These are phyloP conservation scores for Aphelenchoides besseyi DNA, from an alignment of 1,140 invertebrate species.

Conservation along the genomic window DNA sequence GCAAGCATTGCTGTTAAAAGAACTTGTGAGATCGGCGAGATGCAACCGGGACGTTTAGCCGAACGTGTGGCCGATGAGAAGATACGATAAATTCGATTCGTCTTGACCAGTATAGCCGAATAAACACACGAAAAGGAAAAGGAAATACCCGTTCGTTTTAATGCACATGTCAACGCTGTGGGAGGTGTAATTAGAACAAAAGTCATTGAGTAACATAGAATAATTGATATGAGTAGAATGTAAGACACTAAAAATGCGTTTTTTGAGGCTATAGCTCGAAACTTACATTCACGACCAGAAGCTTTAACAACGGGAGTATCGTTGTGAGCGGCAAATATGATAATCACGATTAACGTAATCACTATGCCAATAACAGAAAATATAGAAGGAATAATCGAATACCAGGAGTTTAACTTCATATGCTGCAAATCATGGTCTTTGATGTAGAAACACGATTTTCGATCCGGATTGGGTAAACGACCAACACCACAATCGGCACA, in stretches of 20 bases:
- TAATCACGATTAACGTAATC: conserved; percentile 66
- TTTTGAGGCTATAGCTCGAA: too few relatives aligned
- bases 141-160: conserved; percentile 71
- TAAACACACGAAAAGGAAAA: conserved; percentile 74
- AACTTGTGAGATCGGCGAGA: conserved; percentile 75
- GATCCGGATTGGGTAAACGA: conserved; percentile 64
- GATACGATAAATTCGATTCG: conserved; percentile 74
- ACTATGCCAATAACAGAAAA: conserved; percentile 68
- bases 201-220: conserved; percentile 69
- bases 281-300: conserved; percentile 76
- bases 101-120: conserved; percentile 74
- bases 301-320: conserved; percentile 78
- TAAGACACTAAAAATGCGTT: too few relatives aligned
- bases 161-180: conserved; percentile 68
- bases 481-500: conserved; percentile 69
- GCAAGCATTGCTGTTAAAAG: conserved; percentile 69
- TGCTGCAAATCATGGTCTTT: conserved; percentile 62
- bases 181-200: conserved; percentile 70
- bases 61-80: conserved; percentile 70
- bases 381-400: conserved; percentile 67
- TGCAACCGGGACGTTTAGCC: conserved; percentile 71
- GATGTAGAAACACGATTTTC: conserved; percentile 61
- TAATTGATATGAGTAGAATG: conserved; percentile 70
- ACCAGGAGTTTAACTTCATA: conserved; percentile 68
- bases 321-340: conserved; percentile 66